Evolutionary conservation across 2,888 invertebrate genomes (phyloP).

Genomic region (Tyria jacobaeae): DNA sequence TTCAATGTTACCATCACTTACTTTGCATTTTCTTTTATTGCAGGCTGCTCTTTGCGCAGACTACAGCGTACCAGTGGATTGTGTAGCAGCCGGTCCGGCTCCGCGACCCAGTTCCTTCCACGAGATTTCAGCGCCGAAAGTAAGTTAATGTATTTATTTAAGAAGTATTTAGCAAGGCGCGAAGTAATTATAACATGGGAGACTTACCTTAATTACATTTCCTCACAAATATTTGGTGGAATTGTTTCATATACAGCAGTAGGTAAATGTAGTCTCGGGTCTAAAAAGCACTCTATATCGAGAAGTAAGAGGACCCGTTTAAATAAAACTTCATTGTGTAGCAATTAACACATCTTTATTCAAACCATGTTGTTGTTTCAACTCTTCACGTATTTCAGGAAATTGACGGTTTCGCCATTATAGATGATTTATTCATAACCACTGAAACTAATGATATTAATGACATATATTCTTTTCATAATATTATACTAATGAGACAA

Average conservation of each 20-base stretch:
- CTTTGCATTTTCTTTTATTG: constrained; percentile 56
- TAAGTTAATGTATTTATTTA: constrained; percentile 51
- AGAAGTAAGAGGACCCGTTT: neutral
- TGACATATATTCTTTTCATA: neutral
- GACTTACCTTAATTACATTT: constrained; percentile 1
- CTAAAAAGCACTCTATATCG: accelerated
- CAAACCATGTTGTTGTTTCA: neutral
- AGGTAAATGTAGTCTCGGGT: too few species aligned
- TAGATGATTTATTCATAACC: too few species aligned
- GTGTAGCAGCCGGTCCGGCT: constrained; percentile 90
- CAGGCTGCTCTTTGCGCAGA: constrained; percentile 95
- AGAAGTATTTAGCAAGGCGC: neutral
- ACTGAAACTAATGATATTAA: too few species aligned
- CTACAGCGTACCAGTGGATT: constrained; percentile 94
- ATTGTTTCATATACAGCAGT: too few species aligned
- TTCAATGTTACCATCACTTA: neutral
- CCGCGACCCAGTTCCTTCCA: constrained; percentile 88
- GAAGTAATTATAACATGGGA: neutral
- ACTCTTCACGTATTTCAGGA: neutral
- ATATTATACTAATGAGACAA: neutral
- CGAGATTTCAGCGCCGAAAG: constrained; percentile 82
- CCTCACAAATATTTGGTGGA: neutral
- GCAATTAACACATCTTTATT: too few species aligned
- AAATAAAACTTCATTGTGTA: too few species aligned
- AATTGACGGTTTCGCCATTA: neutral